Percentiles rank a stretch among this genome's conserved stretches.
phyloP scores from a whole-genome alignment of 1,140 invertebrate genomes.

The Drosophila grimshawi region DNA sequence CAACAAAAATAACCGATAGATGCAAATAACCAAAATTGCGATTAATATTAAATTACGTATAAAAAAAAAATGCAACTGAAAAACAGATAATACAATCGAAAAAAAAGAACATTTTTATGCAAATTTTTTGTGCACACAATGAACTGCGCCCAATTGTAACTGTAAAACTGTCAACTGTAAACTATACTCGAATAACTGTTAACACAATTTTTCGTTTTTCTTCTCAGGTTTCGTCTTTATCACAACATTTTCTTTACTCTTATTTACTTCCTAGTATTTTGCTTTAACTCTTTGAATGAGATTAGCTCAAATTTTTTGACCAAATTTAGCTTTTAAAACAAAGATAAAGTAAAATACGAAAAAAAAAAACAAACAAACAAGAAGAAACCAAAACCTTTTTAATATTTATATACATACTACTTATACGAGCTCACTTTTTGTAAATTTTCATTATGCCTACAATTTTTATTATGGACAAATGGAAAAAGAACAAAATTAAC shows the following conservation, averaged over 20 bases:
- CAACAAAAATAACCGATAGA: not conserved
- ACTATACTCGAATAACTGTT: constrained; percentile 47
- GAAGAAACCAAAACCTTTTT: constrained; percentile 3
- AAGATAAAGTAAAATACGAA: not conserved
- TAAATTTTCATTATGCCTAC: not conserved
- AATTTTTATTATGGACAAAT: constrained; percentile 8
- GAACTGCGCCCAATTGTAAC: constrained; percentile 40
- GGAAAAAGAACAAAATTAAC: not conserved
- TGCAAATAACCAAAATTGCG: constrained; percentile 16
- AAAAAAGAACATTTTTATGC: constrained; percentile 32
- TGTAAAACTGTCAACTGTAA: constrained; percentile 15
- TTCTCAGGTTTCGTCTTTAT: constrained; percentile 58
- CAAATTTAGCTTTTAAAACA: constrained; percentile 57
- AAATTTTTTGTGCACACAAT: constrained; percentile 43
- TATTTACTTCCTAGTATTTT: constrained; percentile 41
- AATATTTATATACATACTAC: constrained; percentile 27
- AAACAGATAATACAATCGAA: not conserved
- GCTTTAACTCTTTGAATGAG: constrained; percentile 37
- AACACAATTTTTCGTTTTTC: constrained; percentile 61
- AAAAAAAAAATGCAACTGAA: not conserved
- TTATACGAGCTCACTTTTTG: constrained; percentile 9
- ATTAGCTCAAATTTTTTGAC: constrained; percentile 45
- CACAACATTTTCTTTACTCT: constrained; percentile 30
- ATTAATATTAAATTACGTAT: constrained; percentile 8
- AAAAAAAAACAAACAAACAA: constrained; percentile 11